Evolutionary conservation across 2,888 invertebrate genomes (phyloP).

Genomic region (Luffia ferchaultella): DNA sequence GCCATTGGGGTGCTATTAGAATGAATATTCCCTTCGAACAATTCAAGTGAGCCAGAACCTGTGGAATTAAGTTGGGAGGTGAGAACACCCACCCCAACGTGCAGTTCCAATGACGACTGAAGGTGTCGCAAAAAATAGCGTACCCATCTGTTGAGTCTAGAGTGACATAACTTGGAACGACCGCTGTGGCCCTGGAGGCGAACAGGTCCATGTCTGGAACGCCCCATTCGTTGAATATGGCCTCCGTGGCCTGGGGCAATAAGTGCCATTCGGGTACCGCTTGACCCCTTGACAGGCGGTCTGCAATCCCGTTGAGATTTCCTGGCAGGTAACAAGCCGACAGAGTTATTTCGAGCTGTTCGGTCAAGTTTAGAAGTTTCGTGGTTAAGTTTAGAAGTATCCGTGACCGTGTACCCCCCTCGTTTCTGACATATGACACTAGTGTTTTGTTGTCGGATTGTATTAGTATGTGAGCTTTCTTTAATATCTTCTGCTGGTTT

Average conservation of each 20-base stretch:
- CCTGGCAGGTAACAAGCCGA: slow-evolving; percentile 17
- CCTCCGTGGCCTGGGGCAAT: slow-evolving; percentile 5
- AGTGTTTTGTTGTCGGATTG: slow-evolving; percentile 14
- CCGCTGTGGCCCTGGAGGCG: slow-evolving; percentile 9
- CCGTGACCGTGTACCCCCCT: slow-evolving; percentile 17
- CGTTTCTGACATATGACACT: slow-evolving; percentile 16
- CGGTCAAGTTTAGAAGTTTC: slow-evolving; percentile 3
- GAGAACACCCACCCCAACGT: slow-evolving; percentile 15
- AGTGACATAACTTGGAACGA: slow-evolving; percentile 9
- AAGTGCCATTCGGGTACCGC: slow-evolving; percentile 16
- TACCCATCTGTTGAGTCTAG: slow-evolving; percentile 7
- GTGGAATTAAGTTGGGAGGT: slow-evolving; percentile 12
- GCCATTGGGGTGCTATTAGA: slow-evolving; percentile 16
- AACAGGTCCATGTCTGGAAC: slow-evolving; percentile 14
- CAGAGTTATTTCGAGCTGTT: neutral
- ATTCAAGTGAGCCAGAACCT: slow-evolving; percentile 15
- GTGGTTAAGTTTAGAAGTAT: slow-evolving; percentile 8
- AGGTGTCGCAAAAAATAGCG: slow-evolving; percentile 10
- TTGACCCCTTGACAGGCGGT: slow-evolving; percentile 16
- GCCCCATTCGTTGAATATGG: slow-evolving; percentile 13
- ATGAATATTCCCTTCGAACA: slow-evolving; percentile 14
- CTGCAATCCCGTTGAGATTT: slow-evolving; percentile 22
- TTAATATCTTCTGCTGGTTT: neutral
- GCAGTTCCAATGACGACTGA: slow-evolving; percentile 11
- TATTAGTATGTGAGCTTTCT: slow-evolving; percentile 5